Base-by-base conservation (phyloP, 2,797 vertebrate species). In the Liasis olivaceus region DNA sequence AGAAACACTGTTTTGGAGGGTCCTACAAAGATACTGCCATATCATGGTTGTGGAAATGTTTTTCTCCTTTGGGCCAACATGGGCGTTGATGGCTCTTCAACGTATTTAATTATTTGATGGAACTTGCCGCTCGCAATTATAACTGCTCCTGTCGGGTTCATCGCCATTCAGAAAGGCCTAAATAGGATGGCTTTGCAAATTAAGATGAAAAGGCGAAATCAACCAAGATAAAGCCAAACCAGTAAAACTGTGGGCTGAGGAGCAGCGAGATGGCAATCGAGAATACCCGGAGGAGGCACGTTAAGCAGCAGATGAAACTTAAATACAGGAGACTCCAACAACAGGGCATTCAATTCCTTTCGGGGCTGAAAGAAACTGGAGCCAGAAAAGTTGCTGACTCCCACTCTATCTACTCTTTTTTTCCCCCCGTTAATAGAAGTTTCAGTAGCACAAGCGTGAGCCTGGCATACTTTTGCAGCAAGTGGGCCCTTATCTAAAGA, bases 401-500 rank as follows among this genome's bases (percentile, higher is more conserved):
- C 72, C 72, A 77, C 36, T 81, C 69, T 81, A 77, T 77, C 72
- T 11, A 12, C 36, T 81, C 24, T 42, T 1, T 0, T 1, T 51
- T 51, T 6, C 47, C 7, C 0, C 3, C 1, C 1, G 31, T 24
- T 81, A 81, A 81, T 24, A 36, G 9, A 36, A 42, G 36, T 24
- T 36, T 81, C 72, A 81, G 36, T 47, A 24, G 72, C 72, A 47
- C 36, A 56, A 14, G 81, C 69, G 60, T 86, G 62, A 86, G 20
- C 63, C 88, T 84, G 26, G 84, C 69, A 63, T 56, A 6, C 28
- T 51, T 64, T 77, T 13, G 22, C 12, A n/a, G 62, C 85, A 77
- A 77, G 60, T 12, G 31, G 59, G 91, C 26, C 28, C 81, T 92
- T 92, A 92, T 92, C 91, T 89, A 84, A n/a, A 85, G 77, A 92